phyloP scores from a whole-genome alignment of 2,113 vertebrate species.

The Vidua macroura region DNA sequence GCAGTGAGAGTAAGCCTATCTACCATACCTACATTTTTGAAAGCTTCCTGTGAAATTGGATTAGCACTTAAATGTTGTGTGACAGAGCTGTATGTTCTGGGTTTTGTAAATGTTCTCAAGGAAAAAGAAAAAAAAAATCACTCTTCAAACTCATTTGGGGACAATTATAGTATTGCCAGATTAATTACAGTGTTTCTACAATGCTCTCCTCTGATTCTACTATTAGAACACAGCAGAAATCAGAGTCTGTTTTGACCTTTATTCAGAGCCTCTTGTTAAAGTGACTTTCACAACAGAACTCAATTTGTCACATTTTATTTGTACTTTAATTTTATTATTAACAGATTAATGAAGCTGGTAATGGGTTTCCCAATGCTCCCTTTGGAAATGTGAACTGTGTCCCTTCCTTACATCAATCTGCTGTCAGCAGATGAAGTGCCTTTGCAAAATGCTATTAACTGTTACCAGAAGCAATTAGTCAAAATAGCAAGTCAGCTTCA shows the following conservation, averaged over 20 bases:
- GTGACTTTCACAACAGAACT: constrained; percentile 51
- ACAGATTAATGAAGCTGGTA: constrained; percentile 65
- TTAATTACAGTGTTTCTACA: constrained; percentile 40
- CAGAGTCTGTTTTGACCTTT: constrained; percentile 54
- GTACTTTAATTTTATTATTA: constrained; percentile 70
- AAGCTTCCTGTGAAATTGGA: constrained; percentile 1
- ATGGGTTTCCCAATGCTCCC: constrained; percentile 51
- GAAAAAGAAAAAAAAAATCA: neutral
- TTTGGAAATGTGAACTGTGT: constrained; percentile 57
- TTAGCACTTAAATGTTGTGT: neutral
- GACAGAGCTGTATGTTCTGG: neutral
- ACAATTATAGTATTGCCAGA: constrained; percentile 21
- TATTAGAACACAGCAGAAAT: constrained; percentile 23
- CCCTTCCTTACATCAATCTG: constrained; percentile 62
- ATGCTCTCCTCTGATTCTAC: constrained; percentile 29
- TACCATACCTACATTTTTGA: neutral
- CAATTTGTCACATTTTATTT: constrained; percentile 64
- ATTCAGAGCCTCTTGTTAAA: constrained; percentile 42
- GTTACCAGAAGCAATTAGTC: constrained; percentile 61
- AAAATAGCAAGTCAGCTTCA: constrained; percentile 48
- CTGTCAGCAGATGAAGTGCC: constrained; percentile 50
- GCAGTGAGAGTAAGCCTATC: neutral
- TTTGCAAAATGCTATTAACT: constrained; percentile 61
- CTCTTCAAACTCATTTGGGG: neutral
- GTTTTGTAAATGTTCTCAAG: constrained; percentile 13